These are phyloP conservation scores for Lasius fuliginosus DNA, from an alignment of 2,888 invertebrate species.

Conservation along the genomic window DNA sequence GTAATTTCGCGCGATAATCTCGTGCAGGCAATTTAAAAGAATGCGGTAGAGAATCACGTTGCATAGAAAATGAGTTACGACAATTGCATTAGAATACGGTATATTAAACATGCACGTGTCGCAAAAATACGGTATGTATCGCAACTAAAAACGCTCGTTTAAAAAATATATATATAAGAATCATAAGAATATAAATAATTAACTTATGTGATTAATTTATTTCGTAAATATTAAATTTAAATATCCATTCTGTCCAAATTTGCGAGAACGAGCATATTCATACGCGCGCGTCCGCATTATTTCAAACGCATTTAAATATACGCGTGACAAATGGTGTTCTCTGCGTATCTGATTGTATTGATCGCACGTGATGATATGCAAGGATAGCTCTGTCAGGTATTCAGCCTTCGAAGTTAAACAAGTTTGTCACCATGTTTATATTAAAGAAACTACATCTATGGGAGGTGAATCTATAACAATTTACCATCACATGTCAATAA, in stretches of 20 bases:
- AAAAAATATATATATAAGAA: slow-evolving; percentile 4
- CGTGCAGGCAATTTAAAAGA: slow-evolving; percentile 64
- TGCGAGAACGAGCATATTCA: background rate
- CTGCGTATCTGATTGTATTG: slow-evolving; percentile 73
- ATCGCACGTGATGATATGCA: slow-evolving; percentile 78
- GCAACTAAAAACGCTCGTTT: background rate
- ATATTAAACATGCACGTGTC: slow-evolving; percentile 27
- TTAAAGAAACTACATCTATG: background rate
- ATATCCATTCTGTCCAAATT: background rate
- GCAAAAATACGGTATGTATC: slow-evolving; percentile 31
- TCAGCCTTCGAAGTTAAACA: slow-evolving; percentile 68
- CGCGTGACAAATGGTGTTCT: slow-evolving; percentile 59
- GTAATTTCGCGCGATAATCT: slow-evolving; percentile 64
- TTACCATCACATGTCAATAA: background rate
- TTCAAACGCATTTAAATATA: slow-evolving; percentile 55
- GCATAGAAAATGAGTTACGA: slow-evolving; percentile 71
- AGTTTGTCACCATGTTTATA: slow-evolving; percentile 48
- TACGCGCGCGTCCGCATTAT: background rate
- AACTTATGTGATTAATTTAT: background rate
- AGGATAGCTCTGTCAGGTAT: slow-evolving; percentile 69
- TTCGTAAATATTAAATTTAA: background rate
- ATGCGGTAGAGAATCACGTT: slow-evolving; percentile 69
- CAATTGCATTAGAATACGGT: slow-evolving; percentile 62
- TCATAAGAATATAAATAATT: background rate
- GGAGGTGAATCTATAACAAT: background rate